Base-by-base conservation (phyloP, 2,113 vertebrate genomes). In the Seriola dumerili region DNA sequence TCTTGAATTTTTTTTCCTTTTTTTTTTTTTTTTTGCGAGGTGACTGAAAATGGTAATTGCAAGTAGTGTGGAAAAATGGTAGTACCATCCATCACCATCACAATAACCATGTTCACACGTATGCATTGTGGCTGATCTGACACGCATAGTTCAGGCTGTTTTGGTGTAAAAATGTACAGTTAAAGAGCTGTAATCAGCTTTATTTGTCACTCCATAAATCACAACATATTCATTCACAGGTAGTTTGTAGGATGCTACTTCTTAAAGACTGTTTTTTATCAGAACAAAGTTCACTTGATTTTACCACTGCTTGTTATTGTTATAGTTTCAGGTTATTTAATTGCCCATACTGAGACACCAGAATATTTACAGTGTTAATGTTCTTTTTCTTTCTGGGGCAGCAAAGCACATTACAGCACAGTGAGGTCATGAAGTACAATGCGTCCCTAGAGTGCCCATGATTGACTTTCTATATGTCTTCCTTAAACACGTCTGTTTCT, bases 321-420 rank as follows among this genome's bases (percentile, higher is more conserved):
- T 38, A 17, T 38, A 19, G 23, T 61, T 80, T 76, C 0, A 6
- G 34, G 3, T 44, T 17, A 40, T 40, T 50, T 36, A 25, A 14
- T 54, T 63, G n/a, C 7, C 8, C 19, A 16, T 23, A n/a, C 3
- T n/a, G 21, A 54, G 38, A 38, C 38, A 38, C 4, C n/a, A 23
- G 64, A 54, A 40, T 64, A 81, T 74, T 44, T 29, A 34, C 66
- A 44, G 16, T 48, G 57, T 83, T 55, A n/a, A 23, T 4, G 29
- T 8, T 69, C 2, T 77, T 74, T 85, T 85, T 75, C 52, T 54
- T 2, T 87, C 70, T 86, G 76, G 71, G 75, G 59, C 57, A 4
- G 32, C n/a, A 54, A 14, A 73, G 25, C 70, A 63, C 80, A 66
- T 86, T 52, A 68, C 74, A 77, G 61, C 44, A 21, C 59, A 40